Conservation (phyloP, 1,140 invertebrate species). For the Choristoneura fumiferana region DNA sequence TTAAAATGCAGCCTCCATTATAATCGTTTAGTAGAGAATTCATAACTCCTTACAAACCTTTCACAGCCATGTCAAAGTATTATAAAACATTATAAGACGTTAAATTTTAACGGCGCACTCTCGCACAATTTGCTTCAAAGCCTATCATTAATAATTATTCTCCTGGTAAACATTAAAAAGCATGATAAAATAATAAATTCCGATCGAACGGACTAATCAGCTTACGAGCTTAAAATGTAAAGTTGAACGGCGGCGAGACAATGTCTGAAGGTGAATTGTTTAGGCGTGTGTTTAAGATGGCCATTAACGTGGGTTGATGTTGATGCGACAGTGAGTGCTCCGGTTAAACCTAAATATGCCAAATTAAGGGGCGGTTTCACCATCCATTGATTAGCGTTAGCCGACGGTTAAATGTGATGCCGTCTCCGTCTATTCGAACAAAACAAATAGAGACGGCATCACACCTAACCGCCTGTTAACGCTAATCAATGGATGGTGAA, state of each 20-base stretch:
- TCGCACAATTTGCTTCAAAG: conserved; percentile 18
- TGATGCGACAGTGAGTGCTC: too few relatives aligned
- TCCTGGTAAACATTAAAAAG: conserved; percentile 17
- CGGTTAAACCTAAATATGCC: too few relatives aligned
- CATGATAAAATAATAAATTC: conserved; percentile 19
- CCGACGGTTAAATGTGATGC: too few relatives aligned
- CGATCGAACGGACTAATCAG: conserved; percentile 9
- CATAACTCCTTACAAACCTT: conserved; percentile 2
- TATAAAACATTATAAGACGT: conserved; percentile 18
- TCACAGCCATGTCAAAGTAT: conserved; percentile 16
- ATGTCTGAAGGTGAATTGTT: too few relatives aligned
- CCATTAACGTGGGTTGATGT: too few relatives aligned
- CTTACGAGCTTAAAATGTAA: conserved; percentile 21
- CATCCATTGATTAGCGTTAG: too few relatives aligned
- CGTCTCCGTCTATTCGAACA: too few relatives aligned
- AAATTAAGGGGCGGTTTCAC: too few relatives aligned
- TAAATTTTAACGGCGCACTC: conserved; percentile 14
- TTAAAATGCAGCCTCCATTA: neutral
- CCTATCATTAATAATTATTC: conserved; percentile 20
- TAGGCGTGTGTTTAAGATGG: too few relatives aligned
- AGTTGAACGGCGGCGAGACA: neutral
- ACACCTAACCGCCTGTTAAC: too few relatives aligned
- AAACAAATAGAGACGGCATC: too few relatives aligned
- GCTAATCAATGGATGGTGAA: too few relatives aligned
- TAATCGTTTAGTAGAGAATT: conserved; percentile 8